Percentiles rank a stretch among this genome's conserved stretches.
These are phyloP conservation scores for Leucoma salicis DNA, from an alignment of 2,888 invertebrate genomes.

Conservation along the genomic window DNA sequence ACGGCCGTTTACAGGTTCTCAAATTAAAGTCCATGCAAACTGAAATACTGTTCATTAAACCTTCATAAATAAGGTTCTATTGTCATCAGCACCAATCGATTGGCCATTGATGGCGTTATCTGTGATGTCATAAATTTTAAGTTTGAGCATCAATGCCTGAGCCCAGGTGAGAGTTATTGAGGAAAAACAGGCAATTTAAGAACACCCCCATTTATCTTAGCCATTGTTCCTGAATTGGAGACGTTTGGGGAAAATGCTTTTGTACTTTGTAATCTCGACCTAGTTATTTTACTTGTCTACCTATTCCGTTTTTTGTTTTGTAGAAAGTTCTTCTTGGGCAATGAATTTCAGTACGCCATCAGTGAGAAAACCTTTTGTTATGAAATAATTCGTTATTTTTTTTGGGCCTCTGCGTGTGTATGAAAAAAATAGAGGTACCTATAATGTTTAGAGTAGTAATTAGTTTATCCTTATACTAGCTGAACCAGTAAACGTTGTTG, in stretches of 20 bases:
- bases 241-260: conserved; percentile 38
- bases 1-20: conserved; percentile 4
- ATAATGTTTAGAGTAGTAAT: no score
- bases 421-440: no score
- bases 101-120: conserved; percentile 30
- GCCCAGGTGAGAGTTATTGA: conserved; percentile 45
- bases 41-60: conserved; percentile 11
- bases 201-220: conserved; percentile 51
- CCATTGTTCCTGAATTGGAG: conserved; percentile 48
- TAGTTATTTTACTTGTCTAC: conserved; percentile 37
- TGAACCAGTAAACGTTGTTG: no score
- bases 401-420: no score
- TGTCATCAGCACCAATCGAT: conserved; percentile 26
- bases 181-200: conserved; percentile 40
- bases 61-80: conserved; percentile 20
- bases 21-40: conserved; percentile 6
- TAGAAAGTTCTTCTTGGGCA: conserved; percentile 19
- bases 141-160: conserved; percentile 26
- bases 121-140: conserved; percentile 36
- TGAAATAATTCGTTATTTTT: no score
- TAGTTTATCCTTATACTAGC: no score
- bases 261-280: conserved; percentile 44
- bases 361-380: not conserved
- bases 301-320: conserved; percentile 27
- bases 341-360: conserved; percentile 16